phyloP scores from a whole-genome alignment of 2,113 vertebrate species.

The Rhipidura dahli region DNA sequence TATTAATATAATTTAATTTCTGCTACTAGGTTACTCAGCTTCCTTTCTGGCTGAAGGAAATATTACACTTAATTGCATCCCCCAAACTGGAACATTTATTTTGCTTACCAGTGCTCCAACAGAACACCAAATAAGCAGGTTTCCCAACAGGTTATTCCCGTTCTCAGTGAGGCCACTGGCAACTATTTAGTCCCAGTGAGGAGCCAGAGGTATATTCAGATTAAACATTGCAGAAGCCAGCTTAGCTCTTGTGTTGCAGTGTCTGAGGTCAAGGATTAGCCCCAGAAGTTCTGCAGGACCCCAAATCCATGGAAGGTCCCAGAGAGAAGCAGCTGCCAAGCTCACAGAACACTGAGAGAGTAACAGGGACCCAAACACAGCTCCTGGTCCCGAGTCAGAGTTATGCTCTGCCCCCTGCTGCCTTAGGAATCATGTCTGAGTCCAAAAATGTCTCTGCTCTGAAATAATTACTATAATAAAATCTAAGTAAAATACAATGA shows the following conservation, averaged over 20 bases:
- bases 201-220: neutral
- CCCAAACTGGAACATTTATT: neutral
- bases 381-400: neutral
- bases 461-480: neutral
- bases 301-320: neutral
- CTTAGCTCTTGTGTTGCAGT: neutral
- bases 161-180: neutral
- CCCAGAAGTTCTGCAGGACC: neutral
- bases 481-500: neutral
- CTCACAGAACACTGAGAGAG: neutral
- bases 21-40: neutral
- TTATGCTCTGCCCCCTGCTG: neutral
- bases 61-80: neutral
- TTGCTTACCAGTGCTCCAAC: neutral
- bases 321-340: neutral
- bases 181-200: neutral
- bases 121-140: neutral
- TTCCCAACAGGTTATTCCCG: neutral
- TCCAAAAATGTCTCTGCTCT: neutral
- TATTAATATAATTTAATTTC: neutral
- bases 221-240: neutral
- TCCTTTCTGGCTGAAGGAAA: neutral
- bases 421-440: neutral
- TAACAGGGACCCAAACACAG: neutral
- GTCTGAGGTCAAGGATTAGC: neutral